Conservation (phyloP, 2,888 invertebrate species). For the Acanthosoma haemorrhoidale region DNA sequence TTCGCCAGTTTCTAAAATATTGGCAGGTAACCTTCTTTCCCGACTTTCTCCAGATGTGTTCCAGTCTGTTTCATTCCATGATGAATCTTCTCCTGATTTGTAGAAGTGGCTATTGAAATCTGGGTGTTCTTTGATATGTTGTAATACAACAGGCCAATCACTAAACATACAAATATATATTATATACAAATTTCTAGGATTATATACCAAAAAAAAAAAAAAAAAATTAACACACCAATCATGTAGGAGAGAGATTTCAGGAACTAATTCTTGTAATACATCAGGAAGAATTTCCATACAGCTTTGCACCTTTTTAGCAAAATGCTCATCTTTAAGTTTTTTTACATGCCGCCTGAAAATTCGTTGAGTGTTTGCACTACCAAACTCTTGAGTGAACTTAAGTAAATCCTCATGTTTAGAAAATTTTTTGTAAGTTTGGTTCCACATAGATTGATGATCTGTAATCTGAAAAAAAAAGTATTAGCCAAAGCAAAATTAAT, state of each 20-base stretch:
- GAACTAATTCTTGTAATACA: constrained; percentile 70
- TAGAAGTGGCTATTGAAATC: constrained; percentile 91
- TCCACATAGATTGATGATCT: constrained; percentile 73
- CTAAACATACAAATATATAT: constrained; percentile 50
- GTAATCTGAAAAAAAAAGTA: constrained; percentile 41
- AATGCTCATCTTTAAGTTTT: constrained; percentile 73
- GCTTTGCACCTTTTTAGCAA: constrained; percentile 66
- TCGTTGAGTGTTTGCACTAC: constrained; percentile 60
- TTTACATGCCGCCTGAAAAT: constrained; percentile 73
- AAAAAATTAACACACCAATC: constrained; percentile 49
- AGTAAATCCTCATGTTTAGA: constrained; percentile 83
- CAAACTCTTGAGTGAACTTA: constrained; percentile 83
- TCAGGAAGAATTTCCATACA: constrained; percentile 73
- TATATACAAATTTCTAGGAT: neutral
- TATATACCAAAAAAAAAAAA: constrained; percentile 11
- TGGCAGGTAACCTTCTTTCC: constrained; percentile 82
- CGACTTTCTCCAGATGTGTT: constrained; percentile 54
- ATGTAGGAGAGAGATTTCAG: constrained; percentile 64
- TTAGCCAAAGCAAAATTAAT: too few species aligned
- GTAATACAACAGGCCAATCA: constrained; percentile 83
- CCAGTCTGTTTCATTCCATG: constrained; percentile 67
- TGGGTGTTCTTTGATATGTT: constrained; percentile 82
- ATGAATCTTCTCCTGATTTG: constrained; percentile 68
- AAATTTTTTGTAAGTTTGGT: constrained; percentile 76
- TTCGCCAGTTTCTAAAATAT: constrained; percentile 83